A percentile compares a stretch with the other conserved stretches of the same genome.
Conservation (phyloP, 2,797 vertebrate genomes). For the Esox masquinongy region DNA sequence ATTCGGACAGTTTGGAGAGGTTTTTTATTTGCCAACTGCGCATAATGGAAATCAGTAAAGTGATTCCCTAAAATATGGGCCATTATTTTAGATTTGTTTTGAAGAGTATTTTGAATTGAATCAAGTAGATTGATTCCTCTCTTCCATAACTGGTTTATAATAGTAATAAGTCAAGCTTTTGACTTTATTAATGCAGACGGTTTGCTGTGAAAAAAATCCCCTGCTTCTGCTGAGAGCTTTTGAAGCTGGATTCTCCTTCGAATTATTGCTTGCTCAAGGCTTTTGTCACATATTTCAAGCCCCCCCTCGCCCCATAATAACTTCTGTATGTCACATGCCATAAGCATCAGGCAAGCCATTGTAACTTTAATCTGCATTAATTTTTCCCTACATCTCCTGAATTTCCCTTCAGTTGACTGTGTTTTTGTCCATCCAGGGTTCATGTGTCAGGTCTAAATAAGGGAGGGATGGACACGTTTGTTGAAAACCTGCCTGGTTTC, state of each 20-base stretch:
- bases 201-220: background rate
- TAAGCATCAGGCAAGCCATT: background rate
- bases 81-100: constrained; percentile 7
- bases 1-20: background rate
- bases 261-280: background rate
- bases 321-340: background rate
- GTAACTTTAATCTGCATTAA: background rate
- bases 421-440: constrained; percentile 72
- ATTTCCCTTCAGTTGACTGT: background rate
- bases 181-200: background rate
- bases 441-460: constrained; percentile 95
- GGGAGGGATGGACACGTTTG: constrained; percentile 92
- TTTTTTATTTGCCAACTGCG: background rate
- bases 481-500: constrained; percentile 94
- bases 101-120: background rate
- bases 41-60: background rate
- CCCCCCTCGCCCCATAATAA: background rate
- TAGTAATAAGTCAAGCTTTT: background rate
- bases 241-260: background rate
- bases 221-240: background rate
- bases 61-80: no score
- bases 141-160: background rate
- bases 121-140: background rate
- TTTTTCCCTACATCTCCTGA: background rate
- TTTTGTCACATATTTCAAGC: background rate